Evolutionary conservation across 2,888 invertebrate species (phyloP).

Genomic region (Plagodis dolabraria): DNA sequence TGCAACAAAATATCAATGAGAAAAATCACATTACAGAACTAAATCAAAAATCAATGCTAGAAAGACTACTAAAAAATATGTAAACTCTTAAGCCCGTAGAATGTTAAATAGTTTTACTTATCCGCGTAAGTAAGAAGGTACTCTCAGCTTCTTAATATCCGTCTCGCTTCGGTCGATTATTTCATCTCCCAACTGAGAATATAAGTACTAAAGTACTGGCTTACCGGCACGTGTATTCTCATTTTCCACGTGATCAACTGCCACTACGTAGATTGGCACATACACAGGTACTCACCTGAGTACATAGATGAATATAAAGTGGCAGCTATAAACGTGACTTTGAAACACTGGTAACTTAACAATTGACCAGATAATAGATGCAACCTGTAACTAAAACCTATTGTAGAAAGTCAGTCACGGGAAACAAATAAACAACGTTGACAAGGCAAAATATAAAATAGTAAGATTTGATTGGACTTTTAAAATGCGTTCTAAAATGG

Average conservation of each 20-base stretch:
- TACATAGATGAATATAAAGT: slow-evolving; percentile 10
- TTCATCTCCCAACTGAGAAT: no score
- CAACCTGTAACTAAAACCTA: slow-evolving; percentile 4
- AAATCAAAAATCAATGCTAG: no score
- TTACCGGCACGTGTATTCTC: slow-evolving; percentile 11
- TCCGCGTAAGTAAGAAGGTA: not conserved
- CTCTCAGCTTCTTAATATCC: slow-evolving; percentile 11
- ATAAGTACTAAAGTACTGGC: slow-evolving; percentile 3
- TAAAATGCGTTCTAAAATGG: no score
- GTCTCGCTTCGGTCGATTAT: slow-evolving; percentile 5
- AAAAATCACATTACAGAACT: no score
- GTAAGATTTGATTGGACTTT: no score
- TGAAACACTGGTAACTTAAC: slow-evolving; percentile 3
- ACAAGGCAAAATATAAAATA: not conserved
- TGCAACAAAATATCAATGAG: no score
- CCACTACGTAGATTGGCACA: slow-evolving; percentile 3
- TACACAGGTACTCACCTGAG: not conserved
- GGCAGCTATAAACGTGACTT: slow-evolving; percentile 10
- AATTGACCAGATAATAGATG: not conserved
- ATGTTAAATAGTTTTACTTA: no score
- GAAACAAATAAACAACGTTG: no score
- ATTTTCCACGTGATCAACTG: slow-evolving; percentile 7
- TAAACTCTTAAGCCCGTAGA: no score
- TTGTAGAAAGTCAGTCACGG: slow-evolving; percentile 5
- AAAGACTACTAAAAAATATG: no score